These are phyloP conservation scores for Syritta pipiens DNA, from an alignment of 2,888 invertebrate species.

Conservation along the genomic window DNA sequence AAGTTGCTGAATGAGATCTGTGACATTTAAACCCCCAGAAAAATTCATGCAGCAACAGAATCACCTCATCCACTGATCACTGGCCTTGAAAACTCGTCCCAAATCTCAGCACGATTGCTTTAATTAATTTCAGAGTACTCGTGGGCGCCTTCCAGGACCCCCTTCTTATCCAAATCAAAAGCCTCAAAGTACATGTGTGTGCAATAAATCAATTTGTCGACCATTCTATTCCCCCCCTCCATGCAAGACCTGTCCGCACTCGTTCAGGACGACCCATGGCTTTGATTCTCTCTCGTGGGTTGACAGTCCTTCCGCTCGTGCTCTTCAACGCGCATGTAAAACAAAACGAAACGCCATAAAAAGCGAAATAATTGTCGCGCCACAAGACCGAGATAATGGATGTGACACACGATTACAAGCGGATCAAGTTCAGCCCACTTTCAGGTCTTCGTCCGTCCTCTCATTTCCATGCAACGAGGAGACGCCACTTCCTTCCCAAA, in stretches of 20 bases:
- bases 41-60: too few species aligned
- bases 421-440: constrained; percentile 64
- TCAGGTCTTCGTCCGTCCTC: constrained; percentile 19
- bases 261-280: not conserved
- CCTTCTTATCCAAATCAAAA: too few species aligned
- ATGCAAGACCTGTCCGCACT: not conserved
- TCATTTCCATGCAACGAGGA: not conserved
- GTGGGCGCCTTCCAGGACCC: too few species aligned
- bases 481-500: constrained; percentile 8
- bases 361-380: constrained; percentile 54
- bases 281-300: constrained; percentile 30
- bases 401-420: constrained; percentile 57
- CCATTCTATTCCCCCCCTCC: constrained; percentile 34
- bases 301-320: not conserved
- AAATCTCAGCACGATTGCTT: too few species aligned
- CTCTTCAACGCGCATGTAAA: constrained; percentile 30
- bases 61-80: too few species aligned
- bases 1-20: too few species aligned
- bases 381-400: constrained; percentile 56
- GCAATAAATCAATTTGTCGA: constrained; percentile 49
- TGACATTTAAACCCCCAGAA: too few species aligned
- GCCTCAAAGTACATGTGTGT: too few species aligned
- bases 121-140: too few species aligned
- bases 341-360: constrained; percentile 47
- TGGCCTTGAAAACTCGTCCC: too few species aligned